phyloP scores from a whole-genome alignment of 2,797 vertebrate species.

The Monodelphis domestica region DNA sequence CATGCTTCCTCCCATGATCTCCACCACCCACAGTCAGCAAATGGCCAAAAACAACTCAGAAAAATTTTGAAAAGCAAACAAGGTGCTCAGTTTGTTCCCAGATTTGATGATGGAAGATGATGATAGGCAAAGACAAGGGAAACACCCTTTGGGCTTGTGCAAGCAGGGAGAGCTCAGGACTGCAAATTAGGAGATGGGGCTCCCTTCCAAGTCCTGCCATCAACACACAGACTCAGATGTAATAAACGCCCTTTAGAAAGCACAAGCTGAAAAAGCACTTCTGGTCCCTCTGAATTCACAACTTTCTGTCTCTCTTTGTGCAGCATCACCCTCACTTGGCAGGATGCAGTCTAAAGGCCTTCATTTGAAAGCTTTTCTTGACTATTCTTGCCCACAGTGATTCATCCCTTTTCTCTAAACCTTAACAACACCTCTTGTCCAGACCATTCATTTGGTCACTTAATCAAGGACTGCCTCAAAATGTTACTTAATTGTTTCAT shows the following conservation, averaged over 20 bases:
- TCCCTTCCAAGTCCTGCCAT: not conserved
- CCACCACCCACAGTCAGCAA: not conserved
- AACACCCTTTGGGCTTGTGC: not conserved
- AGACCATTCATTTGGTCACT: not conserved
- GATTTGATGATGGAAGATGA: not conserved
- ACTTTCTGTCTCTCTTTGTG: not conserved
- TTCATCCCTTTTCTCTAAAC: not conserved
- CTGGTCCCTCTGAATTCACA: not conserved
- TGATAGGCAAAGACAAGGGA: accelerated
- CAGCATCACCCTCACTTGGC: not conserved
- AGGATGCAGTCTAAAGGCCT: not conserved
- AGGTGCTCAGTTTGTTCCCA: not conserved
- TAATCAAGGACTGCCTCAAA: not conserved
- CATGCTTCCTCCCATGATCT: not conserved
- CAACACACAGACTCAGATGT: not conserved
- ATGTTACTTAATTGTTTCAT: not conserved
- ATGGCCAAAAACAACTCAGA: not conserved
- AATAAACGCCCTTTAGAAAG: not conserved
- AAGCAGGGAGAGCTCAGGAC: not conserved
- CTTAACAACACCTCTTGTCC: not conserved
- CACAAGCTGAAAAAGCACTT: not conserved
- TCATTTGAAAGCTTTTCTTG: not conserved
- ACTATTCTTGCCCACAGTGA: not conserved
- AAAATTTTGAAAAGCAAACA: not conserved
- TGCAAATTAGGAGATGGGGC: not conserved